Base-by-base conservation (phyloP, 2,888 invertebrate genomes). In the Electrophaes corylata region DNA sequence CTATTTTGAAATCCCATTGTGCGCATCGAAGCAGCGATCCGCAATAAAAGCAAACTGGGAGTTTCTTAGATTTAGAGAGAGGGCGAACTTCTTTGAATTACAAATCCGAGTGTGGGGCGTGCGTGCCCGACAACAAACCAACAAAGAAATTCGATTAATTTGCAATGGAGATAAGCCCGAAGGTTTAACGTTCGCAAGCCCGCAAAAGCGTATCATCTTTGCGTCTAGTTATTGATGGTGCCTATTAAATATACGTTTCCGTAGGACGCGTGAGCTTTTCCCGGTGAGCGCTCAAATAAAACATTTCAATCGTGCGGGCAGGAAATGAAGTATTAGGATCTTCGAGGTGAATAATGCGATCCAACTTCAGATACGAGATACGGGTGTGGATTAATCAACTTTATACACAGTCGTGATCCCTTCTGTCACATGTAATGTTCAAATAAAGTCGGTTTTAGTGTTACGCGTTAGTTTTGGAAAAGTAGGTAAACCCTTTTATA, bases 231-330 rank as follows among this genome's bases (percentile, higher is more conserved):
- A 92, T 92, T 92, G 91, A 92, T 92, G 87, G 85, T 80, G 76
- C 78, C 89, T 86, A 92, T 92, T 91, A 92, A 91, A 91, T 88
- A 87, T 82, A 87, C 86, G 87, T 91, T 91, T 87, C 75, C 81
- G 73, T 72, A 67, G 72, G 75, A 78, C 76, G 80, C 78, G 79
- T 79, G 72, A 72, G 71, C 39, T 74, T 76, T 80, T 81, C 74
- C 71, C 72, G 67, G 77, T 81, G 81, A 82, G 81, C 75, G 80
- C 75, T 80, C 79, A 83, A 83, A 86, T 88, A 88, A 87, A 88
- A 88, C 85, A 85, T 89, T 85, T 88, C 87, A 87, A 89, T 89
- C 83, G 76, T 65, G 74, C 78, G 78, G 86, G 83, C 82, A 82
- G 80, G 79, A 85, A 84, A 86, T 86, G 81, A 88, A 87, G 84